These are phyloP conservation scores for Cerastis leucographa DNA, from an alignment of 2,888 invertebrate species.

Conservation along the genomic window DNA sequence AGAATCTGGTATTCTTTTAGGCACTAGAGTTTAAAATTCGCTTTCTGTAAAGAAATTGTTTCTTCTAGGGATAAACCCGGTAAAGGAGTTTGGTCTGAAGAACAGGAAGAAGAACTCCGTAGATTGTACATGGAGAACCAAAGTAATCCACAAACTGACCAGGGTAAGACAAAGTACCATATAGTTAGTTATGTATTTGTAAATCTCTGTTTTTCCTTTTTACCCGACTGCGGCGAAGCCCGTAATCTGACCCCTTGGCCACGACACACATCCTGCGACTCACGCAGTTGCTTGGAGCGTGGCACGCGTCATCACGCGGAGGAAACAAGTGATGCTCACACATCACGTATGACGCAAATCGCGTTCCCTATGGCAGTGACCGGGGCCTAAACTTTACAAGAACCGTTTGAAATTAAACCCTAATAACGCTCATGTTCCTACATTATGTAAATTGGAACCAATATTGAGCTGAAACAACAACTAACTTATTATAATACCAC, in stretches of 20 bases:
- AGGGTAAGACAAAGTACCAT: slow-evolving; percentile 88
- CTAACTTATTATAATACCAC: slow-evolving; percentile 15
- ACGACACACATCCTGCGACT: too few relatives aligned
- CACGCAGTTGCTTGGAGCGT: too few relatives aligned
- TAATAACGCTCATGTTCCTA: neutral
- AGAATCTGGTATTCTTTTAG: slow-evolving; percentile 20
- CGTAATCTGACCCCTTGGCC: too few relatives aligned
- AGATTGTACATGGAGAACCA: slow-evolving; percentile 96
- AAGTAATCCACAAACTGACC: slow-evolving; percentile 92
- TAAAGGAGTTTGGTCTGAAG: slow-evolving; percentile 95
- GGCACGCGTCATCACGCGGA: neutral
- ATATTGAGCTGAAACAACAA: neutral
- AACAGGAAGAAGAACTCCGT: slow-evolving; percentile 96
- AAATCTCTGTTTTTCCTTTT: too few relatives aligned
- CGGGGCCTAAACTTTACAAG: neutral
- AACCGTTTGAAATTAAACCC: slow-evolving; percentile 17
- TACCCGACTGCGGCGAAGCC: too few relatives aligned
- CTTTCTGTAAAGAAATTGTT: neutral
- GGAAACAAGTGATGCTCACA: neutral
- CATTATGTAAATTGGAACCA: neutral
- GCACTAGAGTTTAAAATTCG: neutral
- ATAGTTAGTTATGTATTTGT: neutral
- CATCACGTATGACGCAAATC: neutral
- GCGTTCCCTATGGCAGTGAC: neutral
- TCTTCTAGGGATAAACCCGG: slow-evolving; percentile 80